Evolutionary conservation across 1,140 invertebrate genomes (phyloP).

Genomic region (Hylyphantes graminicola): DNA sequence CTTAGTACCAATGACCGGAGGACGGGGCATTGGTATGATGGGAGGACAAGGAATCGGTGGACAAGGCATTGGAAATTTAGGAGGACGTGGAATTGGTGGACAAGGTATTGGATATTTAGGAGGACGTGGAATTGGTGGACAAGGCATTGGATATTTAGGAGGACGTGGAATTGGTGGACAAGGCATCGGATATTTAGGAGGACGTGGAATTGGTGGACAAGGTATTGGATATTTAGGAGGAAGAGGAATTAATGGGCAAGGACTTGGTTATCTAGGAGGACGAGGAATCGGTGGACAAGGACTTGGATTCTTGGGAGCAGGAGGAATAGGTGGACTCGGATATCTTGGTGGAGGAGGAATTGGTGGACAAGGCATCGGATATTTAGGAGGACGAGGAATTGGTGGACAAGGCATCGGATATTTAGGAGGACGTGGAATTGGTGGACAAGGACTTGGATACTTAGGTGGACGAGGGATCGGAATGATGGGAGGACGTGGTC

Average conservation of each 20-base stretch:
- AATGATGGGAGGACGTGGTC: background rate
- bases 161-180: background rate
- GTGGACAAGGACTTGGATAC: background rate
- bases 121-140: background rate
- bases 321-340: background rate
- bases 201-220: background rate
- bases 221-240: background rate
- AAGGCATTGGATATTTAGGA: background rate
- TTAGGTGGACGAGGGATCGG: background rate
- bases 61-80: background rate
- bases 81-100: conserved; percentile 5
- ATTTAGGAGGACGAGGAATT: background rate
- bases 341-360: background rate
- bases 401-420: background rate
- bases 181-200: background rate
- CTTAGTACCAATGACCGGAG: background rate
- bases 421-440: background rate
- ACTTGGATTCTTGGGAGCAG: background rate
- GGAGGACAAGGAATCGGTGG: background rate
- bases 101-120: background rate
- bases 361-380: background rate
- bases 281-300: background rate
- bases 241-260: background rate
- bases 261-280: background rate
- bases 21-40: conserved; percentile 5